phyloP scores from a whole-genome alignment of 2,797 vertebrate species.

The Pangasius djambal region DNA sequence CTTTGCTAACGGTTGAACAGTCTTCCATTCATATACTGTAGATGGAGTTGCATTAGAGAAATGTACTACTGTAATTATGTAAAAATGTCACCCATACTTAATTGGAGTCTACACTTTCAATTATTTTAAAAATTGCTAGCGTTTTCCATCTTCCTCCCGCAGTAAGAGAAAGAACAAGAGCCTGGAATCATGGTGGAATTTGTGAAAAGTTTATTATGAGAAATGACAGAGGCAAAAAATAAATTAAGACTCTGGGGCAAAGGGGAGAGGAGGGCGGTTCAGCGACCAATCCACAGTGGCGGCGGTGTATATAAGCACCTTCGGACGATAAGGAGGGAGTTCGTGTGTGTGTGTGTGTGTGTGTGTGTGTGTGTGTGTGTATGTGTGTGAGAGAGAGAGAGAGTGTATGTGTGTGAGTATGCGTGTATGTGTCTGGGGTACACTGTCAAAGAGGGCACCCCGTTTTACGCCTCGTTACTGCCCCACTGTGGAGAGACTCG shows the following conservation, averaged over 20 bases:
- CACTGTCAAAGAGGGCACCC: constrained; percentile 42
- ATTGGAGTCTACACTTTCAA: not conserved
- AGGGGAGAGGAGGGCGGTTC: constrained; percentile 65
- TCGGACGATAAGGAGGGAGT: constrained; percentile 53
- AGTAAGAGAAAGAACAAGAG: constrained; percentile 23
- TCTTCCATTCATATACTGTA: not conserved
- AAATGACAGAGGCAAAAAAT: constrained; percentile 79
- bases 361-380: not conserved
- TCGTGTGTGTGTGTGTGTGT: constrained; percentile 49
- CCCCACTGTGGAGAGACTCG: constrained; percentile 63
- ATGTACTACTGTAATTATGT: not conserved
- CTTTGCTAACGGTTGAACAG: not conserved
- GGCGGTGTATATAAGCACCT: constrained; percentile 66
- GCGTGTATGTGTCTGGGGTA: not conserved
- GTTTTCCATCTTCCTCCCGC: not conserved
- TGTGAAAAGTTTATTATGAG: constrained; percentile 83
- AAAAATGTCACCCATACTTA: not conserved
- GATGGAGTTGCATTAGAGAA: not conserved
- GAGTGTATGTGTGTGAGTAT: not conserved
- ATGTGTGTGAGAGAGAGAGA: not conserved
- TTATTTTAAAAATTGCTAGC: too few species aligned
- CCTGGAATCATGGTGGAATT: constrained; percentile 63
- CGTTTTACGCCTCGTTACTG: constrained; percentile 61
- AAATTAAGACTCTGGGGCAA: constrained; percentile 74
- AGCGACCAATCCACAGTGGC: constrained; percentile 75